Percentiles rank a stretch among this genome's conserved stretches.
These are phyloP conservation scores for Oscheius sp. DNA, from an alignment of 1,140 invertebrate species.

Conservation along the genomic window DNA sequence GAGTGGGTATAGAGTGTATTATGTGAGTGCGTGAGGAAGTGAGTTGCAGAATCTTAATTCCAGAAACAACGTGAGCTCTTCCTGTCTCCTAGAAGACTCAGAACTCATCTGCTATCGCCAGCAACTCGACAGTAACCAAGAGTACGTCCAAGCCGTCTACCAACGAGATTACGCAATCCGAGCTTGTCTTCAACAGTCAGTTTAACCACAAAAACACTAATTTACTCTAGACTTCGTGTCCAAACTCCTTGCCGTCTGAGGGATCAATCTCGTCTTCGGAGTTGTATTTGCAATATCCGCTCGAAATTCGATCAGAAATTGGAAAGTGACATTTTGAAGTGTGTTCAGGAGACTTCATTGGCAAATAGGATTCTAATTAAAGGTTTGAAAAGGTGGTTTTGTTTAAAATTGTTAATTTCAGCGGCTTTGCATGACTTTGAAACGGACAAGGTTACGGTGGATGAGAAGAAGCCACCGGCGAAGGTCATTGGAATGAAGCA, in stretches of 20 bases:
- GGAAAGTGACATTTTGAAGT: conserved; percentile 13
- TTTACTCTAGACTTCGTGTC: neutral
- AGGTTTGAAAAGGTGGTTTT: neutral
- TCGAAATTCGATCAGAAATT: neutral
- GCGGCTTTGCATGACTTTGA: conserved; percentile 1
- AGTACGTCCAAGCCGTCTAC: conserved; percentile 27
- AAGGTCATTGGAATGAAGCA: neutral
- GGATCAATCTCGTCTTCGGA: conserved; percentile 11
- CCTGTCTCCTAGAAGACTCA: conserved; percentile 24
- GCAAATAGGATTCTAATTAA: conserved; percentile 5
- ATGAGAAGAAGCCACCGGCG: neutral
- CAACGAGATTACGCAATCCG: conserved; percentile 21
- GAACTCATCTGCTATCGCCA: conserved; percentile 28
- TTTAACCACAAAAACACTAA: conserved; percentile 8
- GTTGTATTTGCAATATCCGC: conserved; percentile 17
- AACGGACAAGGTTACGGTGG: neutral
- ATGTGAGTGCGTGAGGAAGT: neutral
- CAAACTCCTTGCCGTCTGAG: neutral
- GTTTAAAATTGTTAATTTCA: conserved; percentile 15
- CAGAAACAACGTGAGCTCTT: conserved; percentile 12
- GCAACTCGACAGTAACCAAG: conserved; percentile 18
- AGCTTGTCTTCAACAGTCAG: conserved; percentile 19
- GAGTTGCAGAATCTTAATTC: neutral
- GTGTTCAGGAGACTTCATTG: conserved; percentile 16
- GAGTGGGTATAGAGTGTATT: too few species aligned